Percentiles rank a stretch among this genome's conserved stretches.
phyloP scores from a whole-genome alignment of 2,888 invertebrate species.

The Drosophila cognata region DNA sequence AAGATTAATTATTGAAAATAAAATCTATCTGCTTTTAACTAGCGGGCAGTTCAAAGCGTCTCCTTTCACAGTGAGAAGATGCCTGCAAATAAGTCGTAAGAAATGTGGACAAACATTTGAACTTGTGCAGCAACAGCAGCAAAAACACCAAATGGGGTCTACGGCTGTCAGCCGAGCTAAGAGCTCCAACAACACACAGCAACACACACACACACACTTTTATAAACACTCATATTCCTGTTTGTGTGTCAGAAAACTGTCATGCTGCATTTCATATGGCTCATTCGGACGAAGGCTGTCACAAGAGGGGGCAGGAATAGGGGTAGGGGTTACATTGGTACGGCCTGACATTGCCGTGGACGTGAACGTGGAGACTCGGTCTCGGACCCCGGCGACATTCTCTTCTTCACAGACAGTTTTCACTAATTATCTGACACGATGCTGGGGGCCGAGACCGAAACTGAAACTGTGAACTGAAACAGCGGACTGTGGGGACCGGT shows the following conservation, averaged over 20 bases:
- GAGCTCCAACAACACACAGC: slow-evolving; percentile 30
- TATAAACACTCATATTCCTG: slow-evolving; percentile 14
- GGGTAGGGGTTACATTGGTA: slow-evolving; percentile 2
- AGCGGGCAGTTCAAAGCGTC: slow-evolving; percentile 3
- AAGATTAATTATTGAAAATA: neutral
- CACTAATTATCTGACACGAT: slow-evolving; percentile 78
- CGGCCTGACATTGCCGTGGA: slow-evolving; percentile 53
- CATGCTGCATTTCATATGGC: slow-evolving; percentile 73
- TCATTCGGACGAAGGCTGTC: slow-evolving; percentile 63
- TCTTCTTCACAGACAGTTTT: slow-evolving; percentile 77
- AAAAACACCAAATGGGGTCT: slow-evolving; percentile 31
- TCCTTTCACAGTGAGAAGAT: slow-evolving; percentile 5
- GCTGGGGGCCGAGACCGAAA: slow-evolving; percentile 47
- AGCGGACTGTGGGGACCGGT: slow-evolving; percentile 1
- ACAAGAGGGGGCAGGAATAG: slow-evolving; percentile 8
- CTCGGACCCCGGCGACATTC: slow-evolving; percentile 55
- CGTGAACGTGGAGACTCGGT: slow-evolving; percentile 53
- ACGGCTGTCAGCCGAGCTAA: slow-evolving; percentile 48
- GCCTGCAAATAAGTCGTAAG: slow-evolving; percentile 8
- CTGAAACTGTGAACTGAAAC: slow-evolving; percentile 26
- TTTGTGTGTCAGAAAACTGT: slow-evolving; percentile 73
- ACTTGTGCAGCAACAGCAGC: slow-evolving; percentile 26
- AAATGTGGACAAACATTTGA: slow-evolving; percentile 34
- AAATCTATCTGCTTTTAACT: slow-evolving; percentile 3
- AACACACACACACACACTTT: slow-evolving; percentile 19